Base-by-base conservation (phyloP, 2,888 invertebrate species). In the Atethmia centrago region DNA sequence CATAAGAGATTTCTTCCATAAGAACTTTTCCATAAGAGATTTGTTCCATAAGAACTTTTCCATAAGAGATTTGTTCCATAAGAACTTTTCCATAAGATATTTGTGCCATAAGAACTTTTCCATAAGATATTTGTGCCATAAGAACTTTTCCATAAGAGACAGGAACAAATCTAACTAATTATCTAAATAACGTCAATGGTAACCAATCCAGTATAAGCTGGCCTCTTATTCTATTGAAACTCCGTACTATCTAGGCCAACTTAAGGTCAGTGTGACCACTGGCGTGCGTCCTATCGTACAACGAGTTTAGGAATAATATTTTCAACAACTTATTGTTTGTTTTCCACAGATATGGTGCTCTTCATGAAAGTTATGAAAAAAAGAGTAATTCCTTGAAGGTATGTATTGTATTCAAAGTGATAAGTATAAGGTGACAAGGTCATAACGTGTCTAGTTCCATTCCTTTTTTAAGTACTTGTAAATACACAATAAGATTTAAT, bases 341-440 rank as follows among this genome's bases (percentile, higher is more conserved):
- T 90, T 89, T 86, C 7, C 97, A 56, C 96, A 98, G 98, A 98
- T 96, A 99, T 99, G 99, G 98, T 99, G 69, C 95, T 99, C 56
- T 98, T 99, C 91, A 99, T 99, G 98, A 98, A 98, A 95, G 97
- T 99, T 59, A 98, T 98, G 96, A 98, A 98, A 92, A 98, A 98
- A 92, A 97, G 96, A 93, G 89, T 90, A 87, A 79, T 92, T 93
- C 21, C 67, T 79, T 93, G 51, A 90, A 88, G 86, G 90, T 92
- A 89, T 78, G 89, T 89, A 85, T 81, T 79, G 55, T 74, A 69
- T 71, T 85, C 71, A 74, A 77, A 74, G 64, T 79, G 62, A 59
- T 63, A 72, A 77, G 71, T 65, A n/a, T 68, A 79, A 51, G 58
- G 61, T 79, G 72, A 69, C 66, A 55, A 61, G 59, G 56, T 73